Conservation (phyloP, 2,113 vertebrate species). For the Natator depressus region DNA sequence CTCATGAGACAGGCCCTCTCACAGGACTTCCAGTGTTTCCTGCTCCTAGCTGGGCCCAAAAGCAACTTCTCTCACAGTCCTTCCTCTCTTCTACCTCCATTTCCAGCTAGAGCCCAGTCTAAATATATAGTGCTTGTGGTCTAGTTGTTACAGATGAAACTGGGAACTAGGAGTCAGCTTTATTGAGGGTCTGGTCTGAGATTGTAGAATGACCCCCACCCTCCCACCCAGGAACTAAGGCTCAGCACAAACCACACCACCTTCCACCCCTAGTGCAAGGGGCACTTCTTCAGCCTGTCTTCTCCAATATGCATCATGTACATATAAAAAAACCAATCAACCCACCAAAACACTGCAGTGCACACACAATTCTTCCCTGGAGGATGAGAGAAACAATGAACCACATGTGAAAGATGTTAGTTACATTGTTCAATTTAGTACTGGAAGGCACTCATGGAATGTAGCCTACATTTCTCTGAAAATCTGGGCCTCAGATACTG, state of each 20-base stretch:
- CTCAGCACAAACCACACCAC: too few relatives aligned
- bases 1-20: background rate
- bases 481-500: too few relatives aligned
- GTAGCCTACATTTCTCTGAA: too few relatives aligned
- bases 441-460: constrained; percentile 38
- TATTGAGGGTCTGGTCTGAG: too few relatives aligned
- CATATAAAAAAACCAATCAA: constrained; percentile 33
- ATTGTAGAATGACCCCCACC: too few relatives aligned
- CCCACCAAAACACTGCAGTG: constrained; percentile 60
- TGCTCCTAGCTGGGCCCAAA: background rate
- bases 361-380: constrained; percentile 54
- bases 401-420: constrained; percentile 63
- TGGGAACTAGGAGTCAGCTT: background rate
- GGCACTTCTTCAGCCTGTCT: background rate
- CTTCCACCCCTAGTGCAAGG: too few relatives aligned
- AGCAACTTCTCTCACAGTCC: background rate
- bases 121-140: too few relatives aligned
- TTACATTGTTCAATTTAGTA: constrained; percentile 56
- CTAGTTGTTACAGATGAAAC: background rate
- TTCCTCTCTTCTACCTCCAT: background rate
- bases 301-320: background rate
- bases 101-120: background rate
- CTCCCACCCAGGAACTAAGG: background rate
- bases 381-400: constrained; percentile 56
- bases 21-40: background rate